These are phyloP conservation scores for Anagrus nilaparvatae DNA, from an alignment of 1,140 invertebrate species.

Conservation along the genomic window DNA sequence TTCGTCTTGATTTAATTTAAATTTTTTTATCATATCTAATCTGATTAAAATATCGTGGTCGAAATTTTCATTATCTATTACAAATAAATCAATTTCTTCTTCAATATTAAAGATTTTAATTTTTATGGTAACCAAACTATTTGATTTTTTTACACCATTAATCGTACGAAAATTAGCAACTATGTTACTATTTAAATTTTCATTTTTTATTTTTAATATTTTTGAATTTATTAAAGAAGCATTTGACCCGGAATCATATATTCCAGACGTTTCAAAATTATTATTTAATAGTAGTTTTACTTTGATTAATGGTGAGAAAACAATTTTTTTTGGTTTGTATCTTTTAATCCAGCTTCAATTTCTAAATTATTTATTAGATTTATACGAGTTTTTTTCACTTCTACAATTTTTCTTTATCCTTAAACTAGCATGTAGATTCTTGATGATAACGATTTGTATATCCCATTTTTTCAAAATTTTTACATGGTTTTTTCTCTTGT, in stretches of 20 bases:
- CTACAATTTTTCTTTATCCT: too few relatives aligned
- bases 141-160: slow-evolving; percentile 11
- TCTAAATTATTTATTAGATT: too few relatives aligned
- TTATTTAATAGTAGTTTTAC: slow-evolving; percentile 19
- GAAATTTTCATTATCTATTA: slow-evolving; percentile 16
- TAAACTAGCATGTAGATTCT: too few relatives aligned
- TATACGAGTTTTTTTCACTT: too few relatives aligned
- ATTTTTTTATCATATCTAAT: slow-evolving; percentile 14
- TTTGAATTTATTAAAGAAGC: slow-evolving; percentile 25
- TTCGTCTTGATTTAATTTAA: slow-evolving; percentile 12
- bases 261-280: slow-evolving; percentile 13
- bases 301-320: slow-evolving; percentile 9
- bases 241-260: slow-evolving; percentile 24
- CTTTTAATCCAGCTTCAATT: too few relatives aligned
- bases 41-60: slow-evolving; percentile 13
- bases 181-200: background rate
- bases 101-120: slow-evolving; percentile 16
- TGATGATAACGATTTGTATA: too few relatives aligned
- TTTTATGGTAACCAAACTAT: slow-evolving; percentile 12
- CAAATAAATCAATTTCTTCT: slow-evolving; percentile 11
- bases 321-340: slow-evolving; percentile 15
- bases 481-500: too few relatives aligned
- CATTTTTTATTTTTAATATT: slow-evolving; percentile 19
- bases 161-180: slow-evolving; percentile 9
- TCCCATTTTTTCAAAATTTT: too few relatives aligned